Conservation (phyloP, 2,888 invertebrate species). For the Protonemura montana region DNA sequence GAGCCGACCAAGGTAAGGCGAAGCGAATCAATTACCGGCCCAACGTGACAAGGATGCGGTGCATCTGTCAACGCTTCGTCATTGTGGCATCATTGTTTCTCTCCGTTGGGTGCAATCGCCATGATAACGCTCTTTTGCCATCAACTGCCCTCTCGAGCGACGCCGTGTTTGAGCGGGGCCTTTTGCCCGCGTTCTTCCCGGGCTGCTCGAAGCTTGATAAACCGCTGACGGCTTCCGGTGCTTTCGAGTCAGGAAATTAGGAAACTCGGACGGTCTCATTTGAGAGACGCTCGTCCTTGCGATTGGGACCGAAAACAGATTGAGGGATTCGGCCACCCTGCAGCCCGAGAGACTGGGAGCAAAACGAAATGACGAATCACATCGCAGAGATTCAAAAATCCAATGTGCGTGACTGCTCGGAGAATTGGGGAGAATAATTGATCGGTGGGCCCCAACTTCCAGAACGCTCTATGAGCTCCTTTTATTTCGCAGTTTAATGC, state of each 20-base stretch:
- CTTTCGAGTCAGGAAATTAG: background rate
- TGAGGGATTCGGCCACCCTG: background rate
- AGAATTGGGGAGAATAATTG: background rate
- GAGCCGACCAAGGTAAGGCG: background rate
- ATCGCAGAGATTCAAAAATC: background rate
- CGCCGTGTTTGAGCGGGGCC: background rate
- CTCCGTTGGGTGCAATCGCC: background rate
- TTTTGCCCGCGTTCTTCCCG: background rate
- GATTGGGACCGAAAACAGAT: background rate
- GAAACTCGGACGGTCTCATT: background rate
- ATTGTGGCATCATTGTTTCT: background rate
- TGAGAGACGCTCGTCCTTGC: background rate
- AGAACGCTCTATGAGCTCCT: too few species aligned
- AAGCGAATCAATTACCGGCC: background rate
- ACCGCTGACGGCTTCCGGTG: background rate
- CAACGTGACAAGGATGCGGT: background rate
- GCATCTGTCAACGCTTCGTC: constrained; percentile 12
- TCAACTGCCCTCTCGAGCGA: too few species aligned
- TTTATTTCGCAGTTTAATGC: too few species aligned
- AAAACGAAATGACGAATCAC: background rate
- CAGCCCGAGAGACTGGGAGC: background rate
- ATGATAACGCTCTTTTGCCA: background rate
- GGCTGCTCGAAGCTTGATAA: background rate
- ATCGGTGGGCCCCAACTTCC: too few species aligned
- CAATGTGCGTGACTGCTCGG: background rate